Evolutionary conservation across 2,888 invertebrate genomes (phyloP).

Genomic region (Teinopalpus imperialis): DNA sequence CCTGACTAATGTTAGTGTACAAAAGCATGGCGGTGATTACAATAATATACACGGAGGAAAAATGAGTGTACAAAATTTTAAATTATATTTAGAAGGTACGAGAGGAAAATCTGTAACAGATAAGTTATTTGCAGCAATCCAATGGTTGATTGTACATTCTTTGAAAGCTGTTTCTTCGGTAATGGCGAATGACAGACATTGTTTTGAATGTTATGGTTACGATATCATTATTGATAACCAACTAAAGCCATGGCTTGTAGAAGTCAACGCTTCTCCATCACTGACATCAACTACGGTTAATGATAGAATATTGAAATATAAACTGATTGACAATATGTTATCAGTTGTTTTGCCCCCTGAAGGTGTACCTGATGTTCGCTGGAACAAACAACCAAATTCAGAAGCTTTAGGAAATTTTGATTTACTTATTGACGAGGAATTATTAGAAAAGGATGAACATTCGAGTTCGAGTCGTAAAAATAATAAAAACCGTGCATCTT

Average conservation of each 20-base stretch:
- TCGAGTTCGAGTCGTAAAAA: constrained; percentile 12
- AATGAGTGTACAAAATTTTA: constrained; percentile 95
- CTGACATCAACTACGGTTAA: constrained; percentile 96
- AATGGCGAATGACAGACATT: constrained; percentile 96
- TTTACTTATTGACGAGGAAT: constrained; percentile 92
- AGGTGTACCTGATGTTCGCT: constrained; percentile 93
- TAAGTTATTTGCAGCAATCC: constrained; percentile 93
- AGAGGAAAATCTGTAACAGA: constrained; percentile 94
- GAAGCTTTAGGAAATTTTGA: constrained; percentile 92
- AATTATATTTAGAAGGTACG: constrained; percentile 95
- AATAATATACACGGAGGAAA: constrained; percentile 97
- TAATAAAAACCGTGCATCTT: constrained; percentile 23
- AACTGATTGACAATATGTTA: constrained; percentile 95
- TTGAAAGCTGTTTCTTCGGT: constrained; percentile 96
- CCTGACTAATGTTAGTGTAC: constrained; percentile 96
- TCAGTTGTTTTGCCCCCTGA: constrained; percentile 94
- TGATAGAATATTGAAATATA: constrained; percentile 96
- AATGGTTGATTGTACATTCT: constrained; percentile 96
- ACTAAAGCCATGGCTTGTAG: constrained; percentile 96
- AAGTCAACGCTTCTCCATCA: constrained; percentile 97
- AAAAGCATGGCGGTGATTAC: constrained; percentile 98
- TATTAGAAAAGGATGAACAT: constrained; percentile 85
- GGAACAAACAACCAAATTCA: constrained; percentile 90
- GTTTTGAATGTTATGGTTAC: constrained; percentile 97
- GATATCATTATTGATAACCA: constrained; percentile 97